Evolutionary conservation across 2,113 vertebrate species (phyloP).

Genomic region (Willisornis vidua): DNA sequence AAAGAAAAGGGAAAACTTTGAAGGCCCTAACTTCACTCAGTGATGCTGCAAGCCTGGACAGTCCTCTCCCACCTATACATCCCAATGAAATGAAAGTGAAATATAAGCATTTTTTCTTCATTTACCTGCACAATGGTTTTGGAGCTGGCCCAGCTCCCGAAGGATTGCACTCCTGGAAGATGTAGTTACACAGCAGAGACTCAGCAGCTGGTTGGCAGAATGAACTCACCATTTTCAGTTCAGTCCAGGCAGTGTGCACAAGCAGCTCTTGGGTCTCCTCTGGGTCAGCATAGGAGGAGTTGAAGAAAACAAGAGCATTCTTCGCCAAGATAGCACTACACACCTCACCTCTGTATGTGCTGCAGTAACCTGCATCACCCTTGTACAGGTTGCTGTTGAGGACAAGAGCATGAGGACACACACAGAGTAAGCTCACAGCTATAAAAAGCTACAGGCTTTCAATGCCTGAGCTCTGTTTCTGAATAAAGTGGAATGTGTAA

Average conservation of each 20-base stretch:
- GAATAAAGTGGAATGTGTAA: not conserved
- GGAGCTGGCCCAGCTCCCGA: slow-evolving; percentile 84
- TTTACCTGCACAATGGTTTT: slow-evolving; percentile 94
- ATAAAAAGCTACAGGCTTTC: not conserved
- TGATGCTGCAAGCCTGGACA: not conserved
- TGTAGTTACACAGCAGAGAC: slow-evolving; percentile 87
- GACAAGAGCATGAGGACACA: not conserved
- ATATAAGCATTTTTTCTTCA: not conserved
- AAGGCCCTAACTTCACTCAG: not conserved
- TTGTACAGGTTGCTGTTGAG: slow-evolving; percentile 82
- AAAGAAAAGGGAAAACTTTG: not conserved
- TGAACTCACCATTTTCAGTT: slow-evolving; percentile 82
- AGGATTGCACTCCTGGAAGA: slow-evolving; percentile 91
- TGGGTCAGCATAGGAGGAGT: slow-evolving; percentile 86
- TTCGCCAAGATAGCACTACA: slow-evolving; percentile 79
- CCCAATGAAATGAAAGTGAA: not conserved
- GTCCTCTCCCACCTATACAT: not conserved
- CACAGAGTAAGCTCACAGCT: not conserved
- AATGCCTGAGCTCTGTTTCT: not conserved
- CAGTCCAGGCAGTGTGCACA: slow-evolving; percentile 83
- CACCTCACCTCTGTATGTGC: slow-evolving; percentile 88
- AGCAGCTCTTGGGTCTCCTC: slow-evolving; percentile 91
- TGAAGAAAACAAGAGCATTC: slow-evolving; percentile 90
- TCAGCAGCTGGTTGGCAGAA: slow-evolving; percentile 84
- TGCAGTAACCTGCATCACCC: slow-evolving; percentile 88